A percentile compares a stretch with the other conserved stretches of the same genome.
Evolutionary conservation across 2,888 invertebrate species (phyloP).

Genomic region (Brachyptera risi): DNA sequence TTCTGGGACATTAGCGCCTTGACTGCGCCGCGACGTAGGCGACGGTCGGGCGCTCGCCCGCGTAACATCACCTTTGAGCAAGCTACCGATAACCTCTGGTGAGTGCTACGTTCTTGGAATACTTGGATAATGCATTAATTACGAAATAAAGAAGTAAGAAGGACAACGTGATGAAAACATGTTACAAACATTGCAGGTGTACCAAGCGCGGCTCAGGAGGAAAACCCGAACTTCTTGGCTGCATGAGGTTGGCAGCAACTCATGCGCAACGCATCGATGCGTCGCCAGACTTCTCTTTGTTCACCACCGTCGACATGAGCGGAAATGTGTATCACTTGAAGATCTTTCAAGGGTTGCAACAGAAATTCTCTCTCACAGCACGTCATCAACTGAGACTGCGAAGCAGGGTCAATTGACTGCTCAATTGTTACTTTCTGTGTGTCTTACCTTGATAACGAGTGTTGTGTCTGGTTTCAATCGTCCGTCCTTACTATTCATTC

Average conservation of each 20-base stretch:
- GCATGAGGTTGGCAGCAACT: not conserved
- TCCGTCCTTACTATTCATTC: too few relatives aligned
- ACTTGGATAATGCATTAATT: too few relatives aligned
- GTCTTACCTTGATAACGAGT: too few relatives aligned
- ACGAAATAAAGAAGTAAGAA: too few relatives aligned
- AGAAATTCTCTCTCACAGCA: too few relatives aligned
- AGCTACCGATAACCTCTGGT: not conserved
- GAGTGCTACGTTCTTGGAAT: not conserved
- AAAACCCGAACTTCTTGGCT: conserved; percentile 1
- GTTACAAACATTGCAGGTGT: too few relatives aligned
- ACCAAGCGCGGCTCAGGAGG: not conserved
- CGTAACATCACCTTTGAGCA: not conserved
- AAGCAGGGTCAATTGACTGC: too few relatives aligned
- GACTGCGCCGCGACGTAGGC: not conserved
- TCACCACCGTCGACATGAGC: conserved; percentile 4
- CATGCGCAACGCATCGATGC: not conserved
- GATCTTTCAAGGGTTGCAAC: not conserved
- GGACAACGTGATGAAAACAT: too few relatives aligned
- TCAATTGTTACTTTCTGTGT: too few relatives aligned
- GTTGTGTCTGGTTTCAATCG: too few relatives aligned
- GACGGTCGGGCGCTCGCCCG: not conserved
- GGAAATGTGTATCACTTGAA: conserved; percentile 1
- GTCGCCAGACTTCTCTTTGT: conserved; percentile 9
- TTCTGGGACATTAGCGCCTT: conserved; percentile 55
- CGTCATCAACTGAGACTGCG: too few relatives aligned